Evolutionary conservation across 2,888 invertebrate species (phyloP), one percentile per base, ranked within the genome.

Genomic region (Melinaea menophilus): DNA sequence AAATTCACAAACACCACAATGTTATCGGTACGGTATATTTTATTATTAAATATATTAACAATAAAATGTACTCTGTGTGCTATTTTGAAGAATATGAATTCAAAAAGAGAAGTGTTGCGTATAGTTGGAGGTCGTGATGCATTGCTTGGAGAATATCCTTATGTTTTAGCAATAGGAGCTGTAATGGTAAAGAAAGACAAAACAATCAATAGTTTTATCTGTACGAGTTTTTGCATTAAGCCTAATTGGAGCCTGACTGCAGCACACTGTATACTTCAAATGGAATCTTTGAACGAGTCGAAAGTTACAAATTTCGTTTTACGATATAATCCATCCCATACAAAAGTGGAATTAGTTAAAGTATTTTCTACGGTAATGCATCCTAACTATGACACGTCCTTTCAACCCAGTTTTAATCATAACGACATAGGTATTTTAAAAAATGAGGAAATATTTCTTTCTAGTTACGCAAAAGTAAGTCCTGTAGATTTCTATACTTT

Each of bases 381-480:
- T 57, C 34, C 63, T 51, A 58, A 51, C 31, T 58, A 45, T 22
- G 9, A 4, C 12, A 31, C 4, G 4, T 41, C 5, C 5, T 1
- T 1, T 4, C 31, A 22, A n/a, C 4, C 12, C 5, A 9, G 3
- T 11, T 33, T 0, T 7, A 3, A 0, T 4, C 0, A 51, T 31
- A 63, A 59, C 35, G 64, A 64, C 34, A 51, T 64, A 9, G 61
- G 64, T 12, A 58, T 64, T 45, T 12, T 61, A n/a, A 11, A 58
- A 58, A 41, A 55, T 58, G 58, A 58, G 58, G n/a, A 47, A 7
- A 41, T 64, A 11, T 2, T 5, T 3, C 9, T 64, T n/a, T 7
- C 47, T 35, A 41, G 5, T 9, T 61, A 48, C 22, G 58, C 41
- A 5, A 61, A 55, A 55, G n/a, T 64, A 41, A 64, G 64, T 47